Conservation (phyloP, 2,888 invertebrate genomes). For the Dione vanillae region DNA sequence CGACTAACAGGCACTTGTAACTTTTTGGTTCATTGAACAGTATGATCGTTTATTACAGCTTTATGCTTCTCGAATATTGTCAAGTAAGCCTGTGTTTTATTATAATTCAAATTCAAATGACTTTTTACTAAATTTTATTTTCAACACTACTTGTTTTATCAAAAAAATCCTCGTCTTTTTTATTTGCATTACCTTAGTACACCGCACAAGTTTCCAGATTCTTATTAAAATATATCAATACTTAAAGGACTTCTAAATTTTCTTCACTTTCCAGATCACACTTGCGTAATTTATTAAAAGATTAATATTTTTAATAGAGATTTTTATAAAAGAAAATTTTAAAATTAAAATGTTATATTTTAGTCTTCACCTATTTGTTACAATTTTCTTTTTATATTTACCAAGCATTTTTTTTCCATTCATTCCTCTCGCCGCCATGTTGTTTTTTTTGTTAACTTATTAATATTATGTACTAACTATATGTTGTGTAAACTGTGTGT, state of each 20-base stretch:
- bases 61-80: slow-evolving; percentile 21
- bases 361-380: too few relatives aligned
- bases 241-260: neutral
- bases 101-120: neutral
- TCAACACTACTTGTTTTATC: neutral
- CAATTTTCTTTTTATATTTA: too few relatives aligned
- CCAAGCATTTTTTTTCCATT: too few relatives aligned
- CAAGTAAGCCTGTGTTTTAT: neutral
- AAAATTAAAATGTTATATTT: neutral
- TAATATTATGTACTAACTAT: slow-evolving; percentile 4
- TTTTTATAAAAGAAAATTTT: neutral
- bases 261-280: neutral
- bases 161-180: neutral
- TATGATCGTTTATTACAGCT: slow-evolving; percentile 27
- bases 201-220: too few relatives aligned
- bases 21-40: slow-evolving; percentile 25
- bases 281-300: neutral
- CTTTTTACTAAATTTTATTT: neutral
- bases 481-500: slow-evolving; percentile 18
- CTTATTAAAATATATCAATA: neutral
- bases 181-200: neutral
- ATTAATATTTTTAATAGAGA: slow-evolving; percentile 2
- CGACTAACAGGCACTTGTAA: slow-evolving; percentile 12
- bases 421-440: too few relatives aligned
- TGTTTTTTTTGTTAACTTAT: too few relatives aligned